Base-by-base conservation (phyloP, 2,113 vertebrate genomes). In the Trematomus loennbergii region DNA sequence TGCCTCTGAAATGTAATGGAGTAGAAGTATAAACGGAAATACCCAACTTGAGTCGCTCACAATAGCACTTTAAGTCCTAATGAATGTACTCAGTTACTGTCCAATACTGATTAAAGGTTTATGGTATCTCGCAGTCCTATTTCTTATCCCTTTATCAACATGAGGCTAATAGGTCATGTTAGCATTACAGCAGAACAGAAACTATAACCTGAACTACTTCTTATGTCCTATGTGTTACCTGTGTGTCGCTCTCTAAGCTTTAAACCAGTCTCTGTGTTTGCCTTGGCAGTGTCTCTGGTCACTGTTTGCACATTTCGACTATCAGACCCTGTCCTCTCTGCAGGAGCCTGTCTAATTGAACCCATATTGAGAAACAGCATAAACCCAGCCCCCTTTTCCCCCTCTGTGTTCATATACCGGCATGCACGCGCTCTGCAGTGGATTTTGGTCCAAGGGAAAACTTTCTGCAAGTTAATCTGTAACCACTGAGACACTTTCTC, bases 341-440 rank as follows among this genome's bases (percentile, higher is more conserved):
- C 54, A 0, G 49, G 67, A 65, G 86, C 94, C 85, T 79, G 87
- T 81, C 78, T 96, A 95, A 96, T 96, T 94, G 93, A 96, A 95
- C 81, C 91, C 95, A 95, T 46, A 93, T 93, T 93, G 94, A 91
- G 92, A 79, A 88, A 92, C 84, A 72, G 75, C 54, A 78, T 75
- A 94, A 87, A 91, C 91, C 87, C 89, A 78, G 36, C 92, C 83
- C 91, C 69, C 76, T 48, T 79, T 61, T 29, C 43, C 13, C 36
- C 36, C 5, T 13, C 60, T 72, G 67, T 9, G 72, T 71, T 33
- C 62, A 63, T 65, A 59, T n/a, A 76, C 36, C 45, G 20, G 72
- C 36, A 25, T 52, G 63, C 72, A 49, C 58, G 33, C 50, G 45
- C 22, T 64, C 82, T 36, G 63, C 52, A 54, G 57, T 64, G 65